These are phyloP conservation scores for Trypoxylus dichotomus DNA, from an alignment of 1,140 invertebrate species.

Conservation along the genomic window DNA sequence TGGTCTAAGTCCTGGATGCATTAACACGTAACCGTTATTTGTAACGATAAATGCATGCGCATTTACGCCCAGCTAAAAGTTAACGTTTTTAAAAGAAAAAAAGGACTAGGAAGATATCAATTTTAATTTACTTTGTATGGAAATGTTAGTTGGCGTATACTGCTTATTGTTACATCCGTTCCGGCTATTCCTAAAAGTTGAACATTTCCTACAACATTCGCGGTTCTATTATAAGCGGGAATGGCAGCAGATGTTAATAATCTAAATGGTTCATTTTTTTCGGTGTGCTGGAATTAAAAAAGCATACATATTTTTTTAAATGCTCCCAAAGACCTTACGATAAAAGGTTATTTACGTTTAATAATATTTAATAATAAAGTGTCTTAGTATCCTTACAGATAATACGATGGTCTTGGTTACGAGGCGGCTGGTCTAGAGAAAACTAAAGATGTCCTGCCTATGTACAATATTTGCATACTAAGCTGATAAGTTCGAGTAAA, in stretches of 20 bases:
- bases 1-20: slow-evolving; percentile 78
- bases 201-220: slow-evolving; percentile 64
- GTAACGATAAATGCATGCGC: slow-evolving; percentile 94
- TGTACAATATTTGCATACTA: too few species aligned
- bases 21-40: slow-evolving; percentile 92
- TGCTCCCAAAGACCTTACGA: too few species aligned
- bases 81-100: slow-evolving; percentile 40
- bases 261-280: neutral
- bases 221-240: slow-evolving; percentile 78
- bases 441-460: too few species aligned
- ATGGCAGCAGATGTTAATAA: slow-evolving; percentile 83
- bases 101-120: too few species aligned
- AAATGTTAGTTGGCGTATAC: slow-evolving; percentile 83
- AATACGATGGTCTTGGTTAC: too few species aligned
- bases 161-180: slow-evolving; percentile 89
- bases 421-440: too few species aligned
- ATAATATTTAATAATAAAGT: too few species aligned
- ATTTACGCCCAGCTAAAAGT: slow-evolving; percentile 83
- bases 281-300: neutral
- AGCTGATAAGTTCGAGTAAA: too few species aligned
- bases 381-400: too few species aligned
- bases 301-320: too few species aligned
- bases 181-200: slow-evolving; percentile 88
- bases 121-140: slow-evolving; percentile 67
- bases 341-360: too few species aligned